Conservation (phyloP, 2,797 vertebrate genomes). For the Sebastes hubbsi region DNA sequence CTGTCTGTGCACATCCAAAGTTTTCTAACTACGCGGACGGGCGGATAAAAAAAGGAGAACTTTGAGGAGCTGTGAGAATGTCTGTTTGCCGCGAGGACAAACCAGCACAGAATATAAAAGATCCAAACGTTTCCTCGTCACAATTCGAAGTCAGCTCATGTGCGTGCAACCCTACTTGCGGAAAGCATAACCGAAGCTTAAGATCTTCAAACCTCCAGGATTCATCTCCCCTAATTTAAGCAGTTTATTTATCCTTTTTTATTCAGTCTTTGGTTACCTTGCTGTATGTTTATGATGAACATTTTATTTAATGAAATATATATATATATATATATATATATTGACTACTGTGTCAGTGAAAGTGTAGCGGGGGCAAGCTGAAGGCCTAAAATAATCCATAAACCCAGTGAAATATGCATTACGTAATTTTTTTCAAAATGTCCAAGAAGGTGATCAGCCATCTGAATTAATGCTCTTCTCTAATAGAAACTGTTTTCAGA, state of each 20-base stretch:
- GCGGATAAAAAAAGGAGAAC: background rate
- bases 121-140: background rate
- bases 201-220: background rate
- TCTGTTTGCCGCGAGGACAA: too few relatives aligned
- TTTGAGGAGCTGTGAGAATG: too few relatives aligned
- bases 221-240: background rate
- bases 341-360: background rate
- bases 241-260: fast-evolving
- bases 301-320: background rate
- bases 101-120: background rate
- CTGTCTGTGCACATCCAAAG: background rate
- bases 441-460: background rate
- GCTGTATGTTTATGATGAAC: background rate
- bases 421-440: background rate
- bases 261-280: background rate
- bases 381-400: background rate
- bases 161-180: too few relatives aligned
- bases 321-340: background rate
- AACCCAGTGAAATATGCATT: background rate
- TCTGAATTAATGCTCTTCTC: background rate
- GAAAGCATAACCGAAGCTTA: background rate
- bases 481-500: background rate
- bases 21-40: background rate
- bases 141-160: background rate
- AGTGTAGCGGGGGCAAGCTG: background rate